These are phyloP conservation scores for Rousettus madagascariensis DNA, from an alignment of 2,797 vertebrate species.

Conservation along the genomic window DNA sequence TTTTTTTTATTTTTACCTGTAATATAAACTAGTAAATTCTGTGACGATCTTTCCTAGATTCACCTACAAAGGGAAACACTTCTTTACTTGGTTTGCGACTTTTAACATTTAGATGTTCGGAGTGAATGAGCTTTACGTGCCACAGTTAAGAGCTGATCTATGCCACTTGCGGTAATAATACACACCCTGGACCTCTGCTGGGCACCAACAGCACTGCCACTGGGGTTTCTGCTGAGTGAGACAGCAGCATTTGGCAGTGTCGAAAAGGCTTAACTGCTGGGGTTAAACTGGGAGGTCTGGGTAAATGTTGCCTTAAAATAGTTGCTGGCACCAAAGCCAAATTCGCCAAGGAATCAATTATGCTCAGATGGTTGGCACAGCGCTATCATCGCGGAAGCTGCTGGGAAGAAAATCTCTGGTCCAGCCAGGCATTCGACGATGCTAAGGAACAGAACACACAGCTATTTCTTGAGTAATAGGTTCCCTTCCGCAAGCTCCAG, in stretches of 20 bases:
- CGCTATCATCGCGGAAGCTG: background rate
- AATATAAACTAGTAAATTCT: background rate
- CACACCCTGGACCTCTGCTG: background rate
- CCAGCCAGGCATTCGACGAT: background rate
- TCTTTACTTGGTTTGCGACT: background rate
- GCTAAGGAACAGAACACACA: background rate
- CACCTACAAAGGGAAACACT: constrained; percentile 29
- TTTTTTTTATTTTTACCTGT: constrained; percentile 28
- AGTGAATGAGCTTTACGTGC: background rate
- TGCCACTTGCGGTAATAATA: background rate
- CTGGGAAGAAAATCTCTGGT: constrained; percentile 24
- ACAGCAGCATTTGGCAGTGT: background rate
- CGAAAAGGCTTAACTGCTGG: constrained; percentile 28
- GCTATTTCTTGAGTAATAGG: background rate
- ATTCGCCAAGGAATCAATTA: constrained; percentile 37
- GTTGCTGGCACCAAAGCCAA: constrained; percentile 7
- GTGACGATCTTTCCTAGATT: constrained; percentile 11
- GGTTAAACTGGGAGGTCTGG: constrained; percentile 34
- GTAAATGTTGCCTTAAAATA: background rate
- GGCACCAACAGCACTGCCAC: background rate
- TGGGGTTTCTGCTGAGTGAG: background rate
- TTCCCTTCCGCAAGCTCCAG: background rate
- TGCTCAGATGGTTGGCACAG: background rate
- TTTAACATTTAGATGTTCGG: constrained; percentile 16
- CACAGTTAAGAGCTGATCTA: background rate